Conservation (phyloP, 2,888 invertebrate species). For the Eudasyphora cyanicolor region DNA sequence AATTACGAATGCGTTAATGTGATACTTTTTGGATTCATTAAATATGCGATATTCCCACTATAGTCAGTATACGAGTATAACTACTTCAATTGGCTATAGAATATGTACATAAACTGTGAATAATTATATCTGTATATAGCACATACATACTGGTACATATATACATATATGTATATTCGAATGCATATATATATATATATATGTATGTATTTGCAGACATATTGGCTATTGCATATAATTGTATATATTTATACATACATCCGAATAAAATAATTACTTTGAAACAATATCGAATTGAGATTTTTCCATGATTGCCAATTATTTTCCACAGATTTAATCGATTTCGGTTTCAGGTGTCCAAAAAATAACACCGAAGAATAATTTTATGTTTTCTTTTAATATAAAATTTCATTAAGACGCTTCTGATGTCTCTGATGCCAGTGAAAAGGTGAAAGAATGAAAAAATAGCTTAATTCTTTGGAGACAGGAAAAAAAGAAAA, state of each 20-base stretch:
- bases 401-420: neutral
- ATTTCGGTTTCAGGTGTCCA: constrained; percentile 10
- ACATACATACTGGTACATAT: neutral
- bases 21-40: constrained; percentile 12
- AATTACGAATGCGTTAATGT: constrained; percentile 19
- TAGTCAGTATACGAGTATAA: neutral
- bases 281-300: neutral
- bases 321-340: neutral
- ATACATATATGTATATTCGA: neutral
- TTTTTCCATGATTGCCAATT: neutral
- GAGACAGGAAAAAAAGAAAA: too few relatives aligned
- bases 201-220: neutral
- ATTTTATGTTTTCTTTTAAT: constrained; percentile 7
- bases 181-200: too few relatives aligned
- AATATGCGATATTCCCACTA: too few relatives aligned
- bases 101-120: too few relatives aligned
- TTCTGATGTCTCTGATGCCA: neutral
- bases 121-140: neutral
- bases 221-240: neutral
- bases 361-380: neutral
- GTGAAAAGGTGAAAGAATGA: neutral
- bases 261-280: too few relatives aligned
- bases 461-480: too few relatives aligned
- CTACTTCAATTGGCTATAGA: too few relatives aligned
- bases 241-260: neutral